A percentile compares a stretch with the other conserved stretches of the same genome.
These are phyloP conservation scores for Micrasema longulum DNA, from an alignment of 1,140 invertebrate genomes.

Conservation along the genomic window DNA sequence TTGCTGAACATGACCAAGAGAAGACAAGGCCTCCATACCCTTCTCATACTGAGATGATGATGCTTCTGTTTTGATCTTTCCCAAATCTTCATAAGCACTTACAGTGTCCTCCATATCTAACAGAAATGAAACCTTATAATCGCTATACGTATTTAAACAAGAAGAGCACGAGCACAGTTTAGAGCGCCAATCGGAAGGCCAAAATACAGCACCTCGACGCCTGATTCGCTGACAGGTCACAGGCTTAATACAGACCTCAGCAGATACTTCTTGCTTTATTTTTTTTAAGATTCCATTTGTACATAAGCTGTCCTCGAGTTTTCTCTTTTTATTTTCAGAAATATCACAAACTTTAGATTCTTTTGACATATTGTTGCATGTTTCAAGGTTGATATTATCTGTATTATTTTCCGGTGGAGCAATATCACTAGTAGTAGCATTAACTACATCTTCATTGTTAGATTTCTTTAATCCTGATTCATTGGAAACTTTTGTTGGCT, in stretches of 20 bases:
- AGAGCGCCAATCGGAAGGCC: conserved; percentile 79
- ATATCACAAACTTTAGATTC: background rate
- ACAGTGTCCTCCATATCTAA: conserved; percentile 88
- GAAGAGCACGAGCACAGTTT: conserved; percentile 77
- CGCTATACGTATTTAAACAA: conserved; percentile 77
- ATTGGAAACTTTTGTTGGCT: no score
- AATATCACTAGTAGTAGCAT: no score
- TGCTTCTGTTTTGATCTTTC: conserved; percentile 68
- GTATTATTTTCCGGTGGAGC: no score
- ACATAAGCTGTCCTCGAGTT: conserved; percentile 17
- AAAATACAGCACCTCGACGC: conserved; percentile 71
- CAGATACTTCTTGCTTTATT: conserved; percentile 35
- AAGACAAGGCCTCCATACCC: conserved; percentile 80
- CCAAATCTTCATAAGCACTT: conserved; percentile 86
- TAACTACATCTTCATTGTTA: no score
- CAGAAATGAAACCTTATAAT: conserved; percentile 78
- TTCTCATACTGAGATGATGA: conserved; percentile 77
- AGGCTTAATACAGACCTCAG: conserved; percentile 39
- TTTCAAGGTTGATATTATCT: no score
- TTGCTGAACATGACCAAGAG: conserved; percentile 84
- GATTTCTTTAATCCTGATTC: no score
- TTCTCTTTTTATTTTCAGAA: conserved; percentile 32
- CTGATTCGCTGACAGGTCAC: conserved; percentile 2
- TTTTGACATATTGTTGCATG: background rate
- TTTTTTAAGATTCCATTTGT: conserved; percentile 15